A percentile compares a stretch with the other conserved stretches of the same genome.
phyloP scores from a whole-genome alignment of 2,797 vertebrate species.

The Silurus aristotelis region DNA sequence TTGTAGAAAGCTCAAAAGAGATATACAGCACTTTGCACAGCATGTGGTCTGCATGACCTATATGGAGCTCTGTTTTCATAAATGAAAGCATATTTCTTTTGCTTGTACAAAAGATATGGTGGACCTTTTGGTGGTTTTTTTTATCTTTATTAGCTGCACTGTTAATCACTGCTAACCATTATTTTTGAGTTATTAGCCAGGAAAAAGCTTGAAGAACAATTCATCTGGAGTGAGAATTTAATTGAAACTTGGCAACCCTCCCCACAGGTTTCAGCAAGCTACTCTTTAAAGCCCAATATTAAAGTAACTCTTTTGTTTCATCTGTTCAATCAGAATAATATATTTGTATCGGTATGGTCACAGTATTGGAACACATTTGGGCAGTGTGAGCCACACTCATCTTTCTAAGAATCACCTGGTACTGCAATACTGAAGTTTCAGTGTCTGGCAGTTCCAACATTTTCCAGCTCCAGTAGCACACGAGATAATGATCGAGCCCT shows the following conservation, averaged over 20 bases:
- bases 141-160: not conserved
- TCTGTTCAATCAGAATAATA: not conserved
- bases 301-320: not conserved
- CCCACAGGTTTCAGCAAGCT: not conserved
- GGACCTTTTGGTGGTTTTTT: not conserved
- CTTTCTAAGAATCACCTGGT: not conserved
- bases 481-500: not conserved
- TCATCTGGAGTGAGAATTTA: not conserved
- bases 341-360: not conserved
- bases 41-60: not conserved
- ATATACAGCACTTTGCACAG: not conserved
- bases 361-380: not conserved
- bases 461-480: not conserved
- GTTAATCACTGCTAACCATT: not conserved
- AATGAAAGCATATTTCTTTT: not conserved
- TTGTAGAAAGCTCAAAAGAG: not conserved
- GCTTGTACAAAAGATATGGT: not conserved
- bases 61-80: not conserved
- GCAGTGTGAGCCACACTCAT: not conserved
- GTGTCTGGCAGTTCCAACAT: not conserved
- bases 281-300: not conserved
- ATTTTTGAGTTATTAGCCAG: not conserved
- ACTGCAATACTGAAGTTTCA: not conserved
- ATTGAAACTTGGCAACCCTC: not conserved
- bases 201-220: not conserved